Conservation (phyloP, 2,888 invertebrate species). For the Catocala fraxini region DNA sequence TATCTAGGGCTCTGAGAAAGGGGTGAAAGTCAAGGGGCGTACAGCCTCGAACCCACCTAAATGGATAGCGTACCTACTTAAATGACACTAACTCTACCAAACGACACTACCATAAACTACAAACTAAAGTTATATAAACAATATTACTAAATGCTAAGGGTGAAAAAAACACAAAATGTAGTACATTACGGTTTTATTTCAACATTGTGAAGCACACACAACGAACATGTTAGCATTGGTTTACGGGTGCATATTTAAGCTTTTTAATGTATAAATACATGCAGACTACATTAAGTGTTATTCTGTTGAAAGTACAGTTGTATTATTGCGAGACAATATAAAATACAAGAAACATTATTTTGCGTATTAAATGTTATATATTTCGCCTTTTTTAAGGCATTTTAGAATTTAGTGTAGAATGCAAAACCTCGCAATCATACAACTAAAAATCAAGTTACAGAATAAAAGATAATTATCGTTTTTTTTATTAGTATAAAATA, state of each 20-base stretch:
- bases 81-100: background rate
- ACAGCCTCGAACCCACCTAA: too few relatives aligned
- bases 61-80: too few relatives aligned
- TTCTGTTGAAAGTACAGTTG: conserved; percentile 3
- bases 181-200: conserved; percentile 40
- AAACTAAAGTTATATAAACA: background rate
- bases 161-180: conserved; percentile 41
- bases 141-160: conserved; percentile 22
- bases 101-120: background rate
- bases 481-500: conserved; percentile 1
- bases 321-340: background rate
- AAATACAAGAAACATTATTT: background rate
- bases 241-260: conserved; percentile 27
- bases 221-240: conserved; percentile 30
- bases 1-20: too few relatives aligned
- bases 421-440: background rate
- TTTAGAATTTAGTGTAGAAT: background rate
- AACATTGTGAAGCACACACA: conserved; percentile 43
- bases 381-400: background rate
- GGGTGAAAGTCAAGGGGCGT: too few relatives aligned
- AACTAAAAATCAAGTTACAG: background rate
- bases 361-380: too few relatives aligned
- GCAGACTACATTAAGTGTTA: conserved; percentile 27
- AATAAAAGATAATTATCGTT: background rate
- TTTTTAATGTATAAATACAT: conserved; percentile 36